Evolutionary conservation across 2,797 vertebrate genomes (phyloP).

Genomic region (Bovichtus variegatus): DNA sequence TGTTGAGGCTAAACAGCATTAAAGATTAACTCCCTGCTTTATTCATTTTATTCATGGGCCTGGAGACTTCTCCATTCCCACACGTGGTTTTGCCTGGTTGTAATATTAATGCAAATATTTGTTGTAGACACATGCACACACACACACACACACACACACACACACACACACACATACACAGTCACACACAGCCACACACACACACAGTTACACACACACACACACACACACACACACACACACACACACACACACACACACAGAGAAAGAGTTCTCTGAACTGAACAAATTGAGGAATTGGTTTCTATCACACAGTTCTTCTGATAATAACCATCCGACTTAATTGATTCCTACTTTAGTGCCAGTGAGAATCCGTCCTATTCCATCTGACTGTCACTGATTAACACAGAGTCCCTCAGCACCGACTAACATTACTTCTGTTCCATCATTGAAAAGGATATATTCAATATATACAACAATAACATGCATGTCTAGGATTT

Average conservation of each 20-base stretch:
- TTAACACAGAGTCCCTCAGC: conserved; percentile 10
- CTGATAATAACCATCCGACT: conserved; percentile 27
- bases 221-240: conserved; percentile 13
- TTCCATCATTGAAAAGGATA: neutral
- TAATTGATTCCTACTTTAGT: conserved; percentile 25
- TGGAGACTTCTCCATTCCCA: conserved; percentile 29
- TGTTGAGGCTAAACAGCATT: conserved; percentile 54
- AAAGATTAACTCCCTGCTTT: conserved; percentile 49
- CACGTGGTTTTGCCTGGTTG: conserved; percentile 18
- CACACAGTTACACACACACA: neutral
- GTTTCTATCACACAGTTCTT: conserved; percentile 20
- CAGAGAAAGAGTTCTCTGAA: neutral
- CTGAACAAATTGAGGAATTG: conserved; percentile 15
- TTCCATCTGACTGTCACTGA: conserved; percentile 17
- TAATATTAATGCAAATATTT: conserved; percentile 60
- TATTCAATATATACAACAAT: neutral
- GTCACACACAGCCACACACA: conserved; percentile 6
- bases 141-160: conserved; percentile 1
- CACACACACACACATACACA: conserved; percentile 1
- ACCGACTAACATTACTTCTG: neutral
- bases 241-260: conserved; percentile 11
- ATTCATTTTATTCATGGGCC: conserved; percentile 60
- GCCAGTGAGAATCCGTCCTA: conserved; percentile 19
- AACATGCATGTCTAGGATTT: neutral
- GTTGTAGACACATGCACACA: conserved; percentile 11